Evolutionary conservation across 2,888 invertebrate species (phyloP).

Genomic region (Tillus elongatus): DNA sequence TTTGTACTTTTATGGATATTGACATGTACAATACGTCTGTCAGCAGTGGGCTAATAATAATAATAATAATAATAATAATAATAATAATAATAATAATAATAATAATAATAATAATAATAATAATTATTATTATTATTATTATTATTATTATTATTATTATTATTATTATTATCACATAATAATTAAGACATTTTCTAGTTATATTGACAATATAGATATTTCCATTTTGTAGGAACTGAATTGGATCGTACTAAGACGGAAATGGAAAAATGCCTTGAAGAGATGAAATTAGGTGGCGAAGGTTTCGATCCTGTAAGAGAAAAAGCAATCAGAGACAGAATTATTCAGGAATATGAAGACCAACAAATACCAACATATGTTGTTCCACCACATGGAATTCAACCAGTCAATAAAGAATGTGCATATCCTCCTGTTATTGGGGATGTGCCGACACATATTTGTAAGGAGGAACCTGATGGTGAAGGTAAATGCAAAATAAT

Average conservation of each 20-base stretch:
- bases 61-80: too few species aligned
- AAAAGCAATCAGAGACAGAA: slow-evolving; percentile 22
- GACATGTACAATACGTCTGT: too few species aligned
- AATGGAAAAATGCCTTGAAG: slow-evolving; percentile 34
- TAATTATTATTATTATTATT: too few species aligned
- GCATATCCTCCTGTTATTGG: slow-evolving; percentile 32
- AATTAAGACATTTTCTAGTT: too few species aligned
- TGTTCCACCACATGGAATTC: slow-evolving; percentile 36
- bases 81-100: too few species aligned
- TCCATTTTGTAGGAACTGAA: slow-evolving; percentile 24
- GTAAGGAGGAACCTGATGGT: slow-evolving; percentile 28
- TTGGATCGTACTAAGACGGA: slow-evolving; percentile 27
- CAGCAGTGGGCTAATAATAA: too few species aligned
- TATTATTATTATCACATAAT: too few species aligned
- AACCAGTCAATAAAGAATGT: slow-evolving; percentile 33
- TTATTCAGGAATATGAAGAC: slow-evolving; percentile 35
- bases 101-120: too few species aligned
- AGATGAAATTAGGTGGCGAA: slow-evolving; percentile 23
- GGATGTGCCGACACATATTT: slow-evolving; percentile 29
- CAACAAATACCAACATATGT: slow-evolving; percentile 28
- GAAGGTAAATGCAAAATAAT: slow-evolving; percentile 13
- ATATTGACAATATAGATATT: too few species aligned
- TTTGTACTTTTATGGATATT: too few species aligned
- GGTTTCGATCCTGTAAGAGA: slow-evolving; percentile 25
- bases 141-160: too few species aligned